Conservation (phyloP, 2,797 vertebrate genomes). For the Aphelocoma californica region DNA sequence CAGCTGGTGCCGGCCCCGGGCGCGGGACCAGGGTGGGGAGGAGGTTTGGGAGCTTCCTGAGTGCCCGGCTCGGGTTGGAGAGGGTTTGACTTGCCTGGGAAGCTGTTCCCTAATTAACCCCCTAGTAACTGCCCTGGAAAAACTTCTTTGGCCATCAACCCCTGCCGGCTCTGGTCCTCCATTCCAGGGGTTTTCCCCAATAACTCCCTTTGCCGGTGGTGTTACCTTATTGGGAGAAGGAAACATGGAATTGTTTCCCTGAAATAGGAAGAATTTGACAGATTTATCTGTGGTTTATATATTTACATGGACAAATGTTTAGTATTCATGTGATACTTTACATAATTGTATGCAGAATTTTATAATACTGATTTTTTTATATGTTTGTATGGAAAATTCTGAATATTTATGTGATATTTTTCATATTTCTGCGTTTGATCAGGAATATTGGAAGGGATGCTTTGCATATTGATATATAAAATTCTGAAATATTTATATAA, state of each 20-base stretch:
- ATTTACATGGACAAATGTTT: neutral
- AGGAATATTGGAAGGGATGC: neutral
- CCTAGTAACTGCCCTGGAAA: neutral
- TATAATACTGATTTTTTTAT: neutral
- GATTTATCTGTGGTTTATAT: neutral
- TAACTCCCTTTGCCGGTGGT: neutral
- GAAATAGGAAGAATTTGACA: neutral
- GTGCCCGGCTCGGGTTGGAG: neutral
- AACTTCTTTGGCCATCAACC: neutral
- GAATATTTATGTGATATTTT: neutral
- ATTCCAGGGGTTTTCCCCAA: neutral
- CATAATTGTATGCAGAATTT: neutral
- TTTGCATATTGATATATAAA: neutral
- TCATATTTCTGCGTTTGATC: neutral
- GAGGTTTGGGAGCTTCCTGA: neutral
- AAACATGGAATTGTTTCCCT: neutral
- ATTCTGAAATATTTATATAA: neutral
- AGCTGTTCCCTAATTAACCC: neutral
- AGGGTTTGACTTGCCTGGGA: neutral
- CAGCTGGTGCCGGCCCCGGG: neutral
- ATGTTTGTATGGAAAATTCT: neutral
- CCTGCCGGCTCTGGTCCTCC: rapidly evolving
- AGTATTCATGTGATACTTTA: neutral
- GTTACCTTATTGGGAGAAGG: neutral
- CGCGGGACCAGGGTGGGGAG: neutral